These are phyloP conservation scores for Euphydryas editha DNA, from an alignment of 2,888 invertebrate genomes.

Conservation along the genomic window DNA sequence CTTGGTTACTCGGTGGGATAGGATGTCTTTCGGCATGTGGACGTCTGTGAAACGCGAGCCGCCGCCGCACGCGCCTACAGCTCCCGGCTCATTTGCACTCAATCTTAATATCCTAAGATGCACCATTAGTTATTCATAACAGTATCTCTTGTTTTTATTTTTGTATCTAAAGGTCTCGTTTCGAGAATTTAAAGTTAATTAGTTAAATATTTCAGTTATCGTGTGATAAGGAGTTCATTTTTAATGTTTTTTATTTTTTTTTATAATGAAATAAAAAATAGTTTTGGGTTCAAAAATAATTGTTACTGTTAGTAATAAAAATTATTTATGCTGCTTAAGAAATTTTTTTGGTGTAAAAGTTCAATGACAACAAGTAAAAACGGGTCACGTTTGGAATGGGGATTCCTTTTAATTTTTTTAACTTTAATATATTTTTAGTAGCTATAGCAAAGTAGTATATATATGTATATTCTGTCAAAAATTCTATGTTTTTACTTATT, in stretches of 20 bases:
- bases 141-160: constrained; percentile 56
- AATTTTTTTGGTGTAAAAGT: no score
- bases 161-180: constrained; percentile 26
- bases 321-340: no score
- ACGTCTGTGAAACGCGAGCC: constrained; percentile 60
- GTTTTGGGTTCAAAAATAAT: background rate
- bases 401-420: no score
- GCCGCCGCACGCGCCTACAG: constrained; percentile 68
- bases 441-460: no score
- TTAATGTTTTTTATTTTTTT: no score
- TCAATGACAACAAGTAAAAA: no score
- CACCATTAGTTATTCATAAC: constrained; percentile 77
- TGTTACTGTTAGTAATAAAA: no score
- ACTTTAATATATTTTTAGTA: no score
- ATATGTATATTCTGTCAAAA: no score
- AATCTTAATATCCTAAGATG: constrained; percentile 77
- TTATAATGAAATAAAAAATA: background rate
- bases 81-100: constrained; percentile 57
- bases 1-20: constrained; percentile 57
- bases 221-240: background rate
- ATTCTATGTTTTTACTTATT: no score
- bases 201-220: constrained; percentile 44
- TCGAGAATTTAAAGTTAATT: constrained; percentile 41
- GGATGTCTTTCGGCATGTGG: constrained; percentile 57
- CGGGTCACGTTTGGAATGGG: no score